These are phyloP conservation scores for Meteorus colon DNA, from an alignment of 2,888 invertebrate genomes.

Conservation along the genomic window DNA sequence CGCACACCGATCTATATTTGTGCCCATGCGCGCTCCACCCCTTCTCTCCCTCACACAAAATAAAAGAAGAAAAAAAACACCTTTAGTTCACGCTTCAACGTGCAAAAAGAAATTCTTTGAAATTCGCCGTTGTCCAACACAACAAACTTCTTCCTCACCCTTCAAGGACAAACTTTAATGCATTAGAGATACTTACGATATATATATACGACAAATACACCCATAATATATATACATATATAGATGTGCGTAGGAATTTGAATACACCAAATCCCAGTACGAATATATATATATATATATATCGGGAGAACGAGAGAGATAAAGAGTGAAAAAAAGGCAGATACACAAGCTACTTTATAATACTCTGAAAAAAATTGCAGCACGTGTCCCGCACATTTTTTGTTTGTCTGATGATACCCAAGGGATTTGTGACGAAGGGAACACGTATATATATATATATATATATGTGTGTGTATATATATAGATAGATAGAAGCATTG, in stretches of 20 bases:
- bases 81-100: background rate
- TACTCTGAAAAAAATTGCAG: background rate
- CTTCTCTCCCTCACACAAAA: conserved; percentile 24
- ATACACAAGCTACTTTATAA: background rate
- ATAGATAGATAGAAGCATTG: background rate
- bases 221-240: background rate
- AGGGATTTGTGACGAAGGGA: conserved; percentile 11
- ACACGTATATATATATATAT: background rate
- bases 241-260: background rate
- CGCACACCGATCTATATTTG: conserved; percentile 54
- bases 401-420: background rate
- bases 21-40: conserved; percentile 53
- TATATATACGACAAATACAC: background rate
- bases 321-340: background rate
- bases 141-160: background rate
- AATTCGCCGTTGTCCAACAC: background rate
- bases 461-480: background rate
- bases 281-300: background rate
- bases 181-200: background rate
- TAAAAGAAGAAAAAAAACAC: background rate
- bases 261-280: too few relatives aligned
- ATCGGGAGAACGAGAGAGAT: background rate
- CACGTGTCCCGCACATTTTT: conserved; percentile 31
- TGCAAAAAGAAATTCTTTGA: background rate
- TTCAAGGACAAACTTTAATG: background rate